Evolutionary conservation across 2,113 vertebrate species (phyloP).

Genomic region (Thalassoma bifasciatum): DNA sequence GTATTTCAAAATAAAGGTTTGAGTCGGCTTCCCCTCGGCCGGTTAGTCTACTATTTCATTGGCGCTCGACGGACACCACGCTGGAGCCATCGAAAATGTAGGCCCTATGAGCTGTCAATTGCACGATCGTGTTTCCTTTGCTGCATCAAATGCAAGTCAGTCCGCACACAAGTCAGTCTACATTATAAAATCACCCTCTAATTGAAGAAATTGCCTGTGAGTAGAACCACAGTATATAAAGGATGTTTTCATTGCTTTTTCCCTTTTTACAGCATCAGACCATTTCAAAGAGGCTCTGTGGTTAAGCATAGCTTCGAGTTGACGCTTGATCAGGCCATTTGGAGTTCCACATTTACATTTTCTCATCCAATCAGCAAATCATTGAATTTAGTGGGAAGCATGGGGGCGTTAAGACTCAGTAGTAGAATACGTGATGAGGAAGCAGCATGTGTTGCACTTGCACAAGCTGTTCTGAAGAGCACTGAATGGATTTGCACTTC

Average conservation of each 20-base stretch:
- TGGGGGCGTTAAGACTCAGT: slow-evolving; percentile 49
- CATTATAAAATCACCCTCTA: background rate
- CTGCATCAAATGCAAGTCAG: slow-evolving; percentile 41
- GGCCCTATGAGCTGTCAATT: slow-evolving; percentile 68
- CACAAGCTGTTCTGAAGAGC: slow-evolving; percentile 22
- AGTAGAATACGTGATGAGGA: slow-evolving; percentile 73
- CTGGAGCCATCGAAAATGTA: slow-evolving; percentile 55
- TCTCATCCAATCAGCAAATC: slow-evolving; percentile 43
- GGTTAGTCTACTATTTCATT: slow-evolving; percentile 18
- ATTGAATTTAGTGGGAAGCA: slow-evolving; percentile 45
- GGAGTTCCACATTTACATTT: slow-evolving; percentile 42
- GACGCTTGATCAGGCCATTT: slow-evolving; percentile 45
- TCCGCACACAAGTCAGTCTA: background rate
- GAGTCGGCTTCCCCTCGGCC: background rate
- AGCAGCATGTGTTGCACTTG: slow-evolving; percentile 65
- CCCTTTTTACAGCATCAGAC: background rate
- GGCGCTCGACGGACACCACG: slow-evolving; percentile 54
- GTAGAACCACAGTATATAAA: background rate
- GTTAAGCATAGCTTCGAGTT: slow-evolving; percentile 18
- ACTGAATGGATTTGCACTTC: slow-evolving; percentile 8
- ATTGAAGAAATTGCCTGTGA: background rate
- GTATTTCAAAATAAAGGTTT: slow-evolving; percentile 55
- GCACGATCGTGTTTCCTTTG: slow-evolving; percentile 46
- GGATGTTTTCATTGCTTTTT: background rate
- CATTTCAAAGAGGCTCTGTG: background rate